Evolutionary conservation across 1,140 invertebrate genomes (phyloP).

Genomic region (Drosophila fuyamai): DNA sequence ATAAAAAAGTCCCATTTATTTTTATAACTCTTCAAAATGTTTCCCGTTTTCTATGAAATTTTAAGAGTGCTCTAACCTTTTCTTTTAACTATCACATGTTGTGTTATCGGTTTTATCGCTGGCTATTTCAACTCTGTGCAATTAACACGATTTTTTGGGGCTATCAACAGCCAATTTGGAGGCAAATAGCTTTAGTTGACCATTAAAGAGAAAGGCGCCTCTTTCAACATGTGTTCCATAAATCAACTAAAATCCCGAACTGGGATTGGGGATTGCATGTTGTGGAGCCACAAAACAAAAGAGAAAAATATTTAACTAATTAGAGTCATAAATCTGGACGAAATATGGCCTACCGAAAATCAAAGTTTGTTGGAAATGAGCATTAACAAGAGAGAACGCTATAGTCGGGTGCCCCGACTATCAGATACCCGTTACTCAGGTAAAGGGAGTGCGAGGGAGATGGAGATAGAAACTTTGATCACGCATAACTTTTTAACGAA

Average conservation of each 20-base stretch:
- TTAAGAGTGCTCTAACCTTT: conserved; percentile 3
- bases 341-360: conserved; percentile 43
- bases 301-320: conserved; percentile 65
- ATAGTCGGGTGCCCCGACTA: too few relatives aligned
- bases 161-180: conserved; percentile 21
- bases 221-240: conserved; percentile 40
- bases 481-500: too few relatives aligned
- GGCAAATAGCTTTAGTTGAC: conserved; percentile 12
- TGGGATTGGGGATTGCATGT: conserved; percentile 59
- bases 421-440: too few relatives aligned
- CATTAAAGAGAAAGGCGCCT: conserved; percentile 32
- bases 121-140: conserved; percentile 28
- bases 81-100: conserved; percentile 13
- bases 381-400: too few relatives aligned
- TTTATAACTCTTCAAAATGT: conserved; percentile 33
- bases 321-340: conserved; percentile 69
- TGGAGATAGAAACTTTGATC: too few relatives aligned
- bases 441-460: too few relatives aligned
- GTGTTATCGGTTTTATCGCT: conserved; percentile 46
- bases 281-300: conserved; percentile 50
- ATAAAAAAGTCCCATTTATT: conserved; percentile 18
- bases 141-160: conserved; percentile 40
- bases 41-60: conserved; percentile 19
- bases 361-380: conserved; percentile 37
- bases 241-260: conserved; percentile 53